Conservation (phyloP, 2,113 vertebrate genomes). For the Coregonus clupeaformis region DNA sequence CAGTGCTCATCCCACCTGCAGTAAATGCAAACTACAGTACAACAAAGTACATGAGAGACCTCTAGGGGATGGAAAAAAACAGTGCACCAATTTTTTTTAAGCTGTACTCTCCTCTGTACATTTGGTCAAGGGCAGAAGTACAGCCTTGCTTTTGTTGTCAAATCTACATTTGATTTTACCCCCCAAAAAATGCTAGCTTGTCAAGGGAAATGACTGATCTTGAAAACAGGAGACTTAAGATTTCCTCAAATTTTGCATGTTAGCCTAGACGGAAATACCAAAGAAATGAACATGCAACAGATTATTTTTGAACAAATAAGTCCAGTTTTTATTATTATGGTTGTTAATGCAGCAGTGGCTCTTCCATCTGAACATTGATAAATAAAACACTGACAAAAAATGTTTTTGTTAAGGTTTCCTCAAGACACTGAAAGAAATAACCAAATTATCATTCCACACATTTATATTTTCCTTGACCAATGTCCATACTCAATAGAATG, state of each 20-base stretch:
- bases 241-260: slow-evolving; percentile 41
- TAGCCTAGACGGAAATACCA: slow-evolving; percentile 46
- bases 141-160: slow-evolving; percentile 24
- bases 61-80: slow-evolving; percentile 67
- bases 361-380: slow-evolving; percentile 77
- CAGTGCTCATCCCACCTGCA: slow-evolving; percentile 44
- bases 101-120: slow-evolving; percentile 42
- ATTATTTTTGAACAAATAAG: slow-evolving; percentile 74
- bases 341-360: slow-evolving; percentile 73
- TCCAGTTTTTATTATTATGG: slow-evolving; percentile 78
- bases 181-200: background rate
- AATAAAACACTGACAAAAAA: slow-evolving; percentile 80
- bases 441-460: slow-evolving; percentile 71
- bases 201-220: slow-evolving; percentile 42
- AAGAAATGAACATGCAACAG: slow-evolving; percentile 58
- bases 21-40: slow-evolving; percentile 57
- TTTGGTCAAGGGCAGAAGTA: slow-evolving; percentile 48
- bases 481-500: slow-evolving; percentile 74
- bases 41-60: slow-evolving; percentile 65
- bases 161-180: slow-evolving; percentile 50
- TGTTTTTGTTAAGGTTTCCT: slow-evolving; percentile 52
- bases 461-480: slow-evolving; percentile 74
- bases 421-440: slow-evolving; percentile 70
- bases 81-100: slow-evolving; percentile 57
- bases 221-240: slow-evolving; percentile 54